Evolutionary conservation across 1,140 invertebrate species (phyloP), one percentile per base, ranked within the genome.

Genomic region (Brachionus manjavacas): DNA sequence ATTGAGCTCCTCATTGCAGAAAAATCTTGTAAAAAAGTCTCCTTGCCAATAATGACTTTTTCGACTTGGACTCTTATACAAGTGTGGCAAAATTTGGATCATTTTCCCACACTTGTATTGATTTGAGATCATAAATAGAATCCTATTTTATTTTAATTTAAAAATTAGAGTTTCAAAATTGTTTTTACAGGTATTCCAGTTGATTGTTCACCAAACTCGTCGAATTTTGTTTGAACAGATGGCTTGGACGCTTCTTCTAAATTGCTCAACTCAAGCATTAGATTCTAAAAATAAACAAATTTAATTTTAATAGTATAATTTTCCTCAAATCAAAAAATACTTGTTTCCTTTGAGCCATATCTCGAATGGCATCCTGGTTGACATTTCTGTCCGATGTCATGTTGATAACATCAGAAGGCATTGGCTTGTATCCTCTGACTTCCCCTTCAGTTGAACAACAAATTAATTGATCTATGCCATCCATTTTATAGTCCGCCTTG

Each of bases 401-500:
- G 3, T 85, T 89, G 68, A 85, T 85, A 83, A 87, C 87, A 60
- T 91, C 90, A 14, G 85, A 85, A n/a, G 87, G 85, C 46, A 89
- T 88, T 28, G 90, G 86, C 84, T 89, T 89, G 87, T 94, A 96
- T 4, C 94, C 95, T 85, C 93, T 90, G 2, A 96, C 94, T 94
- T 96, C 95, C 8, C 96, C 96, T 86, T 92, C 92, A 49, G 92
- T 91, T 4, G 95, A 94, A 84, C 95, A 93, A 85, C 94, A 93
- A 72, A 97, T 93, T 6, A 97, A 90, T 89, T 96, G 94, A 4
- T 92, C 90, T 86, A 91, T 92, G n/a, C 95, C 95, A 84, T 93
- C 92, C 81, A 93, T 92, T 64, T 94, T 91, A 87, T 96, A 96
- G 89, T 97, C 95, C 28, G 93, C 94, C 88, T 89, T 79, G 1